Evolutionary conservation across 2,888 invertebrate species (phyloP).

Genomic region (Cylindroiulus punctatus): DNA sequence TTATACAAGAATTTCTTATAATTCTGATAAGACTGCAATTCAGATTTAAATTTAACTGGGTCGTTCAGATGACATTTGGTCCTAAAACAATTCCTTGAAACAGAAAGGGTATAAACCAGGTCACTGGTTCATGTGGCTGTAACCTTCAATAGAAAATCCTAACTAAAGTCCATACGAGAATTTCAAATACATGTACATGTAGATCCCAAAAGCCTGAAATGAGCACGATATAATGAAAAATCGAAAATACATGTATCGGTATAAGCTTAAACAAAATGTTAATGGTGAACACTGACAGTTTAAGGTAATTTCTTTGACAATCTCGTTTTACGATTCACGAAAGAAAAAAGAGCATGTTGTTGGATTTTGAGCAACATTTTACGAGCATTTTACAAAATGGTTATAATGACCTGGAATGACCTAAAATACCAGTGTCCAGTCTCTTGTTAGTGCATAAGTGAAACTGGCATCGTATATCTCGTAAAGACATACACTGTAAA

Average conservation of each 20-base stretch:
- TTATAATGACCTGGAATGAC: conserved; percentile 33
- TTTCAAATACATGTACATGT: not conserved
- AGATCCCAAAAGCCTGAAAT: not conserved
- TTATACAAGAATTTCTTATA: too few relatives aligned
- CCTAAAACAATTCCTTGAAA: conserved; percentile 30
- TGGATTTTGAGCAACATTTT: not conserved
- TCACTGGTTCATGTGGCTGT: conserved; percentile 10
- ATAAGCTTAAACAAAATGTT: not conserved
- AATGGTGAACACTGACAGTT: not conserved
- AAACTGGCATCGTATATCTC: conserved; percentile 13
- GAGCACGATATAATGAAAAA: not conserved
- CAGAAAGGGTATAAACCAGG: conserved; percentile 17
- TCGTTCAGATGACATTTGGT: conserved; percentile 23
- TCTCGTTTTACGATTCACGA: not conserved
- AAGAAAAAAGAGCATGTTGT: not conserved
- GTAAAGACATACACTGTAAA: conserved; percentile 1
- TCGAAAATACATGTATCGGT: not conserved
- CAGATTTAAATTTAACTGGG: not conserved
- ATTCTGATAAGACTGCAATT: not conserved
- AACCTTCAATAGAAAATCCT: not conserved
- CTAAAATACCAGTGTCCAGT: conserved; percentile 29
- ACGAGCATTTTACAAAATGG: not conserved
- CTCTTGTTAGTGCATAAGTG: not conserved
- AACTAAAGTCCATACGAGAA: not conserved
- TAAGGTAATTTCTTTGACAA: not conserved